phyloP scores from a whole-genome alignment of 1,140 invertebrate species.

The Metopolophium dirhodum region DNA sequence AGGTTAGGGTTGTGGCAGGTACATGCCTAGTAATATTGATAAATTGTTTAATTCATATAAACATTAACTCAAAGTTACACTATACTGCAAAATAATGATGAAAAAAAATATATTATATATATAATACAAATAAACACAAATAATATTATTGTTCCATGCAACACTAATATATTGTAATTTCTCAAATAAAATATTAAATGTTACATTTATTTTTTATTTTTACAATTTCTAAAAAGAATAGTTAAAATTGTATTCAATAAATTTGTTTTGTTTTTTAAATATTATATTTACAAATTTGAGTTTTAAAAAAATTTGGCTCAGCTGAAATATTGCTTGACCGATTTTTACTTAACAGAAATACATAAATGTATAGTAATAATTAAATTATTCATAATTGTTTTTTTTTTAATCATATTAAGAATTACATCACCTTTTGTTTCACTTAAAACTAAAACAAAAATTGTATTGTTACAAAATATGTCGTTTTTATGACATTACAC shows the following conservation, averaged over 20 bases:
- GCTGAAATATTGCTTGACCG: conserved; percentile 48
- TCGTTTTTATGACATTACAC: conserved; percentile 9
- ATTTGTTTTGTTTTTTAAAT: conserved; percentile 53
- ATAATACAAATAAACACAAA: conserved; percentile 33
- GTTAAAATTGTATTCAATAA: conserved; percentile 55
- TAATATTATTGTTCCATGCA: conserved; percentile 56
- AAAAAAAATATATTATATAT: neutral
- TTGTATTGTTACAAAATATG: conserved; percentile 52
- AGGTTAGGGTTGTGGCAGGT: neutral
- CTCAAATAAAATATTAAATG: conserved; percentile 57
- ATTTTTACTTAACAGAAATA: conserved; percentile 56
- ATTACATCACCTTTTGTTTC: conserved; percentile 57
- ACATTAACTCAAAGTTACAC: neutral
- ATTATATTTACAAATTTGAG: conserved; percentile 54
- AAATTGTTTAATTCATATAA: neutral
- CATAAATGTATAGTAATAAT: conserved; percentile 54
- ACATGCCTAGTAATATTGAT: neutral
- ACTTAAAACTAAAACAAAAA: conserved; percentile 56
- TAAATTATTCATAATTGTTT: conserved; percentile 41
- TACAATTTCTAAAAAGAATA: conserved; percentile 57
- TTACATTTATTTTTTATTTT: conserved; percentile 54
- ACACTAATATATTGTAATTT: conserved; percentile 57
- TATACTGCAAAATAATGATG: neutral
- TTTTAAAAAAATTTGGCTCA: conserved; percentile 51
- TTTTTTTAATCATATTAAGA: conserved; percentile 52